Evolutionary conservation across 2,797 vertebrate species (phyloP), one percentile per base, ranked within the genome.

Genomic region (Ptychadena robeensis): DNA sequence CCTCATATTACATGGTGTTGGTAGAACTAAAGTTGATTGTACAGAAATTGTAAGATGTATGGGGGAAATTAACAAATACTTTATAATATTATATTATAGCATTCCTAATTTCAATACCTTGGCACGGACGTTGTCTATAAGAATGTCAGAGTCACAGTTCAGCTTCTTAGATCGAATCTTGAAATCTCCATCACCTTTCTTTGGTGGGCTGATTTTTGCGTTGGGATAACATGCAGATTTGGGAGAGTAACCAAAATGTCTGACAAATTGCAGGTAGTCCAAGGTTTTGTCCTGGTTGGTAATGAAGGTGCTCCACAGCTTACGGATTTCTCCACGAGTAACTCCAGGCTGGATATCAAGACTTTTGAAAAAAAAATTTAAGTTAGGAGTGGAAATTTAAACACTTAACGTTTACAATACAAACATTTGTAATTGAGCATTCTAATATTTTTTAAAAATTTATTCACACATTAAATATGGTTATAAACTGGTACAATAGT

Each of bases 311-410:
- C 87, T 85, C 88, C 89, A 90, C 82, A 90, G 89, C 87, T 87
- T 91, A 83, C 87, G 70, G 81, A 90, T 88, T 86, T 93, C 78
- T 30, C 69, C 83, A 81, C 85, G 48, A 72, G 88, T 90, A 88
- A 91, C 89, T 92, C 93, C 90, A 85, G 88, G 88, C 86, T 86
- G 87, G 80, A 89, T 87, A 64, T 91, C 86, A 90, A 93, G 93
- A 76, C 88, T 92, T 87, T 18, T 88, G 86, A 89, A 89, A 87
- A 87, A 88, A 67, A 48, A 0, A 22, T 82, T 67, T 91, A 86
- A 40, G 1, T 38, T 9, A 40, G 3, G 1, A 44, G 5, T 18
- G 40, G 11, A 15, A n/a, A n/a, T n/a, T n/a, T n/a, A n/a, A n/a
- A n/a, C n/a, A n/a, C n/a, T n/a, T n/a, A n/a, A n/a, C n/a, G n/a